Conservation (phyloP, 1,140 invertebrate species). For the Drosophila kanapiae region DNA sequence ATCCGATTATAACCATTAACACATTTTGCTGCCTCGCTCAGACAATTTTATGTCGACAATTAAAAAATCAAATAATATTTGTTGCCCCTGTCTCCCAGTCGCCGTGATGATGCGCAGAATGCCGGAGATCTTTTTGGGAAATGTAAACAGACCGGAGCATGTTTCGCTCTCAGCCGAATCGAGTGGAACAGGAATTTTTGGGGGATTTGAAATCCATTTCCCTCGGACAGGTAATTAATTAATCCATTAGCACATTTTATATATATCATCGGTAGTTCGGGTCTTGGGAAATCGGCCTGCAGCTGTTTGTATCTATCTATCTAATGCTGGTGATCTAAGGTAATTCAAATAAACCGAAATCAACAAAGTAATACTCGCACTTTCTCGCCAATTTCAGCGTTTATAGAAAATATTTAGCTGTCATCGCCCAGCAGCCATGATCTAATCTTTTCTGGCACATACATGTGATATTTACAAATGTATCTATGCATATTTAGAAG, state of each 20-base stretch:
- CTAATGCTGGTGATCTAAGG: constrained; percentile 16
- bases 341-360: constrained; percentile 36
- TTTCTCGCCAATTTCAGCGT: background rate
- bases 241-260: constrained; percentile 65
- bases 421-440: constrained; percentile 22
- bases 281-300: constrained; percentile 25
- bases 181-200: constrained; percentile 32
- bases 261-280: constrained; percentile 42
- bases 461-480: constrained; percentile 28
- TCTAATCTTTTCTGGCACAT: constrained; percentile 37
- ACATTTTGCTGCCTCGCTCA: constrained; percentile 66
- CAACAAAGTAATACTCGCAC: constrained; percentile 21
- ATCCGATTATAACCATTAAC: constrained; percentile 84
- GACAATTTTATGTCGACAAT: constrained; percentile 63
- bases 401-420: constrained; percentile 29
- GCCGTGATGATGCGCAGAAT: constrained; percentile 28
- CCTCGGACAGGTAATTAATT: constrained; percentile 72
- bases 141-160: constrained; percentile 59
- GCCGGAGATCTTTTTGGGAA: constrained; percentile 24
- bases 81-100: constrained; percentile 15
- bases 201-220: constrained; percentile 48
- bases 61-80: constrained; percentile 77
- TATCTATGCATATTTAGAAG: constrained; percentile 15
- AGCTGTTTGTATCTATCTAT: constrained; percentile 31
- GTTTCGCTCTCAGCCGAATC: constrained; percentile 34